Base-by-base conservation (phyloP, 2,888 invertebrate genomes). In the Cancer borealis region DNA sequence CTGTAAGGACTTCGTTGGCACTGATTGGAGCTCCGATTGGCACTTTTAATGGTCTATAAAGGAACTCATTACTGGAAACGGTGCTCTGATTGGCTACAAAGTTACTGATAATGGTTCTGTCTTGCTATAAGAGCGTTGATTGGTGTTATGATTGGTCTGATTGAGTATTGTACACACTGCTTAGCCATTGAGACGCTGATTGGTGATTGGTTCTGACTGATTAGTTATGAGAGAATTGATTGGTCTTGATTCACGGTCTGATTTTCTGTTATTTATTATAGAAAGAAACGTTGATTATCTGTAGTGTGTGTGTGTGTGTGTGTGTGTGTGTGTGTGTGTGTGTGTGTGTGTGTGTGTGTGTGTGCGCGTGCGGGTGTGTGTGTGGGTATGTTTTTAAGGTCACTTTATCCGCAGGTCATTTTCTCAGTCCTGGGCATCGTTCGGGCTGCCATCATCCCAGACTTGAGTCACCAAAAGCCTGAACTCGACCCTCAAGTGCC, bases 401-500 rank as follows among this genome's bases (percentile, higher is more conserved):
- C 66, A 66, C n/a, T 66, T n/a, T n/a, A 66, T n/a, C 66, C n/a
- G 66, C 66, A 66, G 66, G 66, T 66, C 66, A 66, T 66, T 21
- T n/a, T 66, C 66, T 66, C n/a, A 66, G 66, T 21, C 17, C n/a
- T 66, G 66, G 66, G 6, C 66, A 66, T 66, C 66, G 66, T 6
- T 66, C 66, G 21, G 66, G 21, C 66, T n/a, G n/a, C n/a, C n/a
- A n/a, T n/a, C 66, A n/a, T n/a, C 6, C 66, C 21, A 4, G 66
- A n/a, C 66, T n/a, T 21, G 3, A n/a, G 21, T 1, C 66, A 14
- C 54, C 54, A 54, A 8, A 54, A 54, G 54, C 54, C 54, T 54
- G 54, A 12, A 8, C 14, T 54, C 54, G 12, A 8, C 54, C 54
- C 8, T 8, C 54, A 54, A 54, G 12, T 8, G 8, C 8, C 14